Evolutionary conservation across 64 coral and sea anemone species (phyloP).

Genomic region (Montipora cactus): DNA sequence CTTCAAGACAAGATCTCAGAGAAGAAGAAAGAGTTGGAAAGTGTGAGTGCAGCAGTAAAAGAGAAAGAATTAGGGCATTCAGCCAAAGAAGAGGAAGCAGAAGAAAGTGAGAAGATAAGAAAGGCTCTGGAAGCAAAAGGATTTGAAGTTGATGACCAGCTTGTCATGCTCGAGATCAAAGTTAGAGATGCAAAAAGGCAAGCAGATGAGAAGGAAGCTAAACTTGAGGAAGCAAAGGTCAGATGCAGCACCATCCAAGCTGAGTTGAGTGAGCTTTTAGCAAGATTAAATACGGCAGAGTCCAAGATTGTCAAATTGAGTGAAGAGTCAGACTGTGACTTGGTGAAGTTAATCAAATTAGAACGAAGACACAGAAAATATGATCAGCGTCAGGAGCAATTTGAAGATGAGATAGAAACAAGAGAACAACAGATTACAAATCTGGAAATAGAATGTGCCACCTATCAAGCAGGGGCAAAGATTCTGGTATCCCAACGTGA

Average conservation of each 20-base stretch:
- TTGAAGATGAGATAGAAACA: constrained; percentile 63
- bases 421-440: constrained; percentile 35
- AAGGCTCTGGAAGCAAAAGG: constrained; percentile 68
- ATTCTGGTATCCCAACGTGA: constrained; percentile 31
- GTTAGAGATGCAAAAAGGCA: constrained; percentile 38
- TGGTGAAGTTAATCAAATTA: constrained; percentile 37
- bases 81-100: constrained; percentile 52
- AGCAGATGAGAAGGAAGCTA: constrained; percentile 58
- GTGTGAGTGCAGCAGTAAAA: not conserved
- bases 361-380: constrained; percentile 42
- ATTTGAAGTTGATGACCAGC: constrained; percentile 62
- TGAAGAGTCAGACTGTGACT: constrained; percentile 38
- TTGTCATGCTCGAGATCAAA: constrained; percentile 50
- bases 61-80: constrained; percentile 1
- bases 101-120: constrained; percentile 73
- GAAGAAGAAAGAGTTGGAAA: constrained; percentile 21
- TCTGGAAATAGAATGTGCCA: constrained; percentile 6
- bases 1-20: constrained; percentile 51
- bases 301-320: constrained; percentile 46
- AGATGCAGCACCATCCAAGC: constrained; percentile 17
- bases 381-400: constrained; percentile 51
- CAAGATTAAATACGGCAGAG: constrained; percentile 46
- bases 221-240: constrained; percentile 47
- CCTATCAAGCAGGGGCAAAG: constrained; percentile 33
- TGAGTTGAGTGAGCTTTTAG: constrained; percentile 11